Base-by-base conservation (phyloP, 2,888 invertebrate genomes). In the Archips crataeganus region DNA sequence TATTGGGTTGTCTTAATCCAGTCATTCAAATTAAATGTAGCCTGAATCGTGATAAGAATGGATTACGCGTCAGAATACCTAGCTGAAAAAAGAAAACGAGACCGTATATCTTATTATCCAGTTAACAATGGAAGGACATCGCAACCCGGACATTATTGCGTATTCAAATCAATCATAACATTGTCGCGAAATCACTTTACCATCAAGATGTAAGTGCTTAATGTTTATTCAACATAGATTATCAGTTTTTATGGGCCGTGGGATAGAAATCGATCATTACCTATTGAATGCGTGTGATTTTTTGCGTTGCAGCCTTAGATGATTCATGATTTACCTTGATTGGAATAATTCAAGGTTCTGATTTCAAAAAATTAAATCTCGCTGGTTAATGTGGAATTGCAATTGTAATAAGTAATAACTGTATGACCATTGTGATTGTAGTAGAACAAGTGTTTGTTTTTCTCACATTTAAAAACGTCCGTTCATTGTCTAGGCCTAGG, bases 381-480 rank as follows among this genome's bases (percentile, higher is more conserved):
- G 64, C 65, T 70, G 70, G 65, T 65, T 77, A 72, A 80, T 78
- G 80, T 79, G 78, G 76, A 74, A 80, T 77, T 79, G 79, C 79
- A 77, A 78, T 78, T 77, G 74, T 77, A 79, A 80, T 80, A 77
- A 81, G 74, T 77, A 79, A 80, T 80, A 77, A 81, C 77, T 75
- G 54, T 61, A 71, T 74, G 60, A 65, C 70, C 66, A 75, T 75
- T 75, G 75, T 75, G 63, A 64, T 64, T 57, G 59, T 61, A 32
- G 65, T 54, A 32, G 62, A 77, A 79, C 78, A 80, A 78, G 78
- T 80, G 83, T 83, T 82, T 81, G 79, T 82, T 84, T 85, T 87
- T 87, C 85, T 88, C 88, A 88, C 87, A 90, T 88, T 87, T 84
- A 79, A 77, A 57, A 79, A 87, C 88, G 87, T 90, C 91, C 93